Evolutionary conservation across 2,113 vertebrate species (phyloP), one percentile per base, ranked within the genome.

Genomic region (Myrmophylax atrothorax): DNA sequence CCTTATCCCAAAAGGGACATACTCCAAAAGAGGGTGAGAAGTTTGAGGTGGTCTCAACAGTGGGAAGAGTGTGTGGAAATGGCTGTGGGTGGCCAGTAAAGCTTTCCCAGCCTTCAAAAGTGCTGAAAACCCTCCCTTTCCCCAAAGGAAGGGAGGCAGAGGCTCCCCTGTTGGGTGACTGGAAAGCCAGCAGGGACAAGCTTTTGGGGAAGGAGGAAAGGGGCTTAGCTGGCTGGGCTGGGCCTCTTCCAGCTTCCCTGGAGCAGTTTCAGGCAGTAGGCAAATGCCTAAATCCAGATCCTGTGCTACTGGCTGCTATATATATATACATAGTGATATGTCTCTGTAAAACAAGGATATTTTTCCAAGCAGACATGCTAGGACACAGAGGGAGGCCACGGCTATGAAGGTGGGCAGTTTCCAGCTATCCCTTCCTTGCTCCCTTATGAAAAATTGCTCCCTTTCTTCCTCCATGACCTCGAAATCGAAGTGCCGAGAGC

Each of bases 21-120:
- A 62, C 66, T 81, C 79, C 52, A 66, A 72, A 82, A 70, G 58
- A 75, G 73, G 40, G 81, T 7, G 44, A 93, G 90, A 90, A 59
- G 24, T 91, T 76, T 84, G 52, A 87, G 90, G 90, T 94, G 89
- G 91, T 94, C 92, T 96, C 47, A 62, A 50, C 26, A 85, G 31
- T 19, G 64, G 70, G 37, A 93, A 84, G 52, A 90, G 33, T 0
- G 12, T 25, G 22, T 84, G 55, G 95, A 92, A 96, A 74, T 28
- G 52, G 58, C 53, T 79, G 91, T 87, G 89, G 87, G 92, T 15
- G 9, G 81, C 84, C 28, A 18, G 85, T 70, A 91, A 91, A 62
- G 44, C 35, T 92, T 89, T 89, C 44, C 64, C 44, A 94, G 64
- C 55, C 52, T 70, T 90, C 24, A 64, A 0, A 3, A 90, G 59